These are phyloP conservation scores for Papilio xuthus DNA, from an alignment of 1,140 invertebrate genomes.

Conservation along the genomic window DNA sequence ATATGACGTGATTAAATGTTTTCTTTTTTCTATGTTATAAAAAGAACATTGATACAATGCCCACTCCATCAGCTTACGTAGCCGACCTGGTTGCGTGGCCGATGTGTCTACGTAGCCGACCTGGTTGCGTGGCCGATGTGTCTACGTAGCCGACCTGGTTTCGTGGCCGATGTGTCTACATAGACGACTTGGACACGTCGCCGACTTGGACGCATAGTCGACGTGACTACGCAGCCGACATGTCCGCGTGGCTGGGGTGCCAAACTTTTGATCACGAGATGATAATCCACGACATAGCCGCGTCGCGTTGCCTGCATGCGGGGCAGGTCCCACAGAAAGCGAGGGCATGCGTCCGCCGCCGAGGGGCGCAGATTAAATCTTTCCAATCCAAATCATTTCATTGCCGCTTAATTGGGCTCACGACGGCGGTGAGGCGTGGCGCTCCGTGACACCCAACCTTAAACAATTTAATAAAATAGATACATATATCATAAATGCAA, in stretches of 20 bases:
- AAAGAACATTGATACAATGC: not conserved
- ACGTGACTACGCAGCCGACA: too few species aligned
- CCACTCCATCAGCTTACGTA: too few species aligned
- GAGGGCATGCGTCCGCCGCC: constrained; percentile 7
- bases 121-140: not conserved
- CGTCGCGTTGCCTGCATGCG: not conserved
- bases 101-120: not conserved
- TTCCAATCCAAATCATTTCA: constrained; percentile 27
- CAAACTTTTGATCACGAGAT: constrained; percentile 28
- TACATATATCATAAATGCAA: too few species aligned
- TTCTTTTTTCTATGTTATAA: not conserved
- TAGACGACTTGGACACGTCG: too few species aligned
- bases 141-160: too few species aligned
- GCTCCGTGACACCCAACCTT: not conserved
- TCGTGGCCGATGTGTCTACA: too few species aligned
- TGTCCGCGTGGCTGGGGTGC: not conserved
- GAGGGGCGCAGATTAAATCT: constrained; percentile 21
- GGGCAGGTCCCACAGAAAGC: not conserved
- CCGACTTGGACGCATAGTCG: not conserved
- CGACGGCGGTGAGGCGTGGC: not conserved
- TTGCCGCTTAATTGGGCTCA: constrained; percentile 28
- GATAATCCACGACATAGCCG: not conserved
- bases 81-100: too few species aligned
- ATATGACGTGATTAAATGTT: not conserved
- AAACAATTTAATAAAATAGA: not conserved